These are phyloP conservation scores for Psettodes erumei DNA, from an alignment of 2,113 vertebrate species.

Conservation along the genomic window DNA sequence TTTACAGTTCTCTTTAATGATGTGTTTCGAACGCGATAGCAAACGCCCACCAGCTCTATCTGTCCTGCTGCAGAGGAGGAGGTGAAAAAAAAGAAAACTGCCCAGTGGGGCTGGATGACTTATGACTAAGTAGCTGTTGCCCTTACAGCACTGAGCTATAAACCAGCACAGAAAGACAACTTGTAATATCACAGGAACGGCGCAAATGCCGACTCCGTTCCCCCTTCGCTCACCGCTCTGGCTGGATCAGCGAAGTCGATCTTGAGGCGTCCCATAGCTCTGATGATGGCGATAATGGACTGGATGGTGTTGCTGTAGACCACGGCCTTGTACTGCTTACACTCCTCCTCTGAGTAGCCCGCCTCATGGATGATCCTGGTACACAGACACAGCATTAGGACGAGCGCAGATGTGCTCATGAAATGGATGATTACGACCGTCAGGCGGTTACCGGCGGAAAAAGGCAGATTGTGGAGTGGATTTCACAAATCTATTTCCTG, in stretches of 20 bases:
- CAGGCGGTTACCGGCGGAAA: background rate
- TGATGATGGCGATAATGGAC: slow-evolving; percentile 97
- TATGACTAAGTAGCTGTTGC: slow-evolving; percentile 13
- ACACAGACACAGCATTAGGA: slow-evolving; percentile 24
- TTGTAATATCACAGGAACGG: background rate
- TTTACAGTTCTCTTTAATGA: background rate
- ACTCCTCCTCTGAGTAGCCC: slow-evolving; percentile 98
- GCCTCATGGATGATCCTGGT: slow-evolving; percentile 97
- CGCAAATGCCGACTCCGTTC: slow-evolving; percentile 4
- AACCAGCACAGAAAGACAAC: background rate
- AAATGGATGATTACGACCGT: background rate
- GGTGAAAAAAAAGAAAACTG: background rate
- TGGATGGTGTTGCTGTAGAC: slow-evolving; percentile 99
- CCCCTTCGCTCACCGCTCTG: slow-evolving; percentile 88
- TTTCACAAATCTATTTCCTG: background rate
- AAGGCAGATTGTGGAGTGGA: background rate
- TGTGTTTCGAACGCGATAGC: slow-evolving; percentile 9
- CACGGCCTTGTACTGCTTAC: slow-evolving; percentile 98
- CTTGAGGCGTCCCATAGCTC: slow-evolving; percentile 98
- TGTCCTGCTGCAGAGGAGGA: slow-evolving; percentile 4
- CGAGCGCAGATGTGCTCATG: background rate
- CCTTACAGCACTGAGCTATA: slow-evolving; percentile 1
- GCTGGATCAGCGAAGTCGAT: slow-evolving; percentile 93
- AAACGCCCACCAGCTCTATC: background rate
- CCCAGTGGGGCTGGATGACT: slow-evolving; percentile 2